Evolutionary conservation across 2,113 vertebrate genomes (phyloP), one percentile per base, ranked within the genome.

Genomic region (Rissa tridactyla): DNA sequence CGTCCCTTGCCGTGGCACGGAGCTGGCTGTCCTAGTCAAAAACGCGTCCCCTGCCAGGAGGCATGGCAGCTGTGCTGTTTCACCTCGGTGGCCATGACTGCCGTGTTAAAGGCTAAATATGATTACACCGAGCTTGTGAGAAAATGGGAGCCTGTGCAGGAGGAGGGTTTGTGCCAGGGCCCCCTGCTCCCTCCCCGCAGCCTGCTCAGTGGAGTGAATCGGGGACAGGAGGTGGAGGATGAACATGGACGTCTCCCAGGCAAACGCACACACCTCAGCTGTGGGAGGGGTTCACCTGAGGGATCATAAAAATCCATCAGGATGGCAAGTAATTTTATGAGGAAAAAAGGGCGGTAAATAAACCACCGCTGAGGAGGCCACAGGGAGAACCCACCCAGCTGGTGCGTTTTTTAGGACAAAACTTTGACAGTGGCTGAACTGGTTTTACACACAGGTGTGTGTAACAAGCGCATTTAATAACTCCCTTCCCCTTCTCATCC

Each of bases 1-100:
- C 34, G 6, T 49, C 38, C 10, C 17, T 55, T 0, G 1, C 25
- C 2, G 2, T 42, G 14, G 15, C 57, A 30, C 0, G 2, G 16
- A 73, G 5, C 40, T 57, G 66, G 30, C 42, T 69, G 25, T 38
- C 68, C 54, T 21, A 27, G 36, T 22, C 23, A 44, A 42, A 84
- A 62, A 0, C 4, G 0, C 26, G 13, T 60, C 11, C 26, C 47
- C 23, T 65, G 34, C 44, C 34, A 26, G 27, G 40, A 82, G 15
- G n/a, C 18, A 57, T 1, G 8, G 38, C 82, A 82, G 70, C 52
- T 47, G 69, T 4, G 5, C 32, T n/a, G 51, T 32, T 61, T 70
- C 61, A 42, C 46, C 65, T 62, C 4, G 1, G 46, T 44, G 72
- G 29, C 72, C 23, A n/a, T 26, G 44, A n/a, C 65, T 78, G 61